These are phyloP conservation scores for Malaclemys terrapin DNA, from an alignment of 2,113 vertebrate genomes.

Conservation along the genomic window DNA sequence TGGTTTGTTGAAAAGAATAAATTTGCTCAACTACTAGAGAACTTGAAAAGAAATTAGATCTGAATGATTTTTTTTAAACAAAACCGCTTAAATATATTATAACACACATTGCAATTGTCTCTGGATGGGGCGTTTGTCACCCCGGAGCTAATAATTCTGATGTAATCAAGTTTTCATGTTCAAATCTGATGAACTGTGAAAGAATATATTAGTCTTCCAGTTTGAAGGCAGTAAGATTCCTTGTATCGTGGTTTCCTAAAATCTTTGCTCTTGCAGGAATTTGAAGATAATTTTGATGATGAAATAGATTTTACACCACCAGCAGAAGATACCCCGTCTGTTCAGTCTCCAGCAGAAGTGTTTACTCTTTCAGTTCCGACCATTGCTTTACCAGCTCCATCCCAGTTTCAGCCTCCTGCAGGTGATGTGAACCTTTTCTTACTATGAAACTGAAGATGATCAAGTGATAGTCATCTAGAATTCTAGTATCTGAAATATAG, in stretches of 20 bases:
- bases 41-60: background rate
- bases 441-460: background rate
- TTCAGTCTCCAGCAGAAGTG: constrained; percentile 95
- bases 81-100: background rate
- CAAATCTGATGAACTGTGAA: background rate
- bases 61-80: background rate
- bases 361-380: constrained; percentile 94
- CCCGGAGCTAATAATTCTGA: background rate
- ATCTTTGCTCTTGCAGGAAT: constrained; percentile 84
- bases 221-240: background rate
- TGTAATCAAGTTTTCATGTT: background rate
- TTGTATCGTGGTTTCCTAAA: background rate
- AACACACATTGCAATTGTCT: background rate
- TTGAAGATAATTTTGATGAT: constrained; percentile 98
- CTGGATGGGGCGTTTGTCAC: background rate
- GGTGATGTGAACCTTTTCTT: constrained; percentile 77
- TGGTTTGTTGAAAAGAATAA: background rate
- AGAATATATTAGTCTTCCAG: background rate
- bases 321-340: constrained; percentile 96
- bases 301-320: constrained; percentile 98
- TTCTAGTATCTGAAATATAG: background rate
- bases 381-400: constrained; percentile 88
- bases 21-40: background rate
- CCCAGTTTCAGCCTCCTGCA: constrained; percentile 88
- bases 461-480: background rate